phyloP scores from a whole-genome alignment of 2,113 vertebrate genomes.

The Ondatra zibethicus region DNA sequence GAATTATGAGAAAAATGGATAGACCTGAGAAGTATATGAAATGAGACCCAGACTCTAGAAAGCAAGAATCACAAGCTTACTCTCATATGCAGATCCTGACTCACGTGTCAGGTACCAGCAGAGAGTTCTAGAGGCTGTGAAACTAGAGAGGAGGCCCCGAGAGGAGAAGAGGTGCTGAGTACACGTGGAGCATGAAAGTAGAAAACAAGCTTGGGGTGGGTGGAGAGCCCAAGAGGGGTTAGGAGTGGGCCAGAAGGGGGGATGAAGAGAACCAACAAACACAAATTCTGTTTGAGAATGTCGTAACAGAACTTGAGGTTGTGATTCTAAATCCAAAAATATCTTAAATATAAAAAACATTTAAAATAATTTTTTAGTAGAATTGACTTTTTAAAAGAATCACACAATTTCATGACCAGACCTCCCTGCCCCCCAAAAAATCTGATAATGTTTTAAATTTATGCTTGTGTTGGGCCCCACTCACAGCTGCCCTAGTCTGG shows the following conservation, averaged over 20 bases:
- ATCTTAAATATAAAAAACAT: neutral
- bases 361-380: neutral
- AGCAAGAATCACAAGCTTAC: neutral
- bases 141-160: neutral
- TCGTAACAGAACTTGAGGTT: neutral
- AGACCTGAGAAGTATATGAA: neutral
- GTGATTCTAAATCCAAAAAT: neutral
- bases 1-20: neutral
- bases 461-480: neutral
- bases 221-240: neutral
- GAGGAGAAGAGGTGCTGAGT: neutral
- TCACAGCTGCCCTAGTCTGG: neutral
- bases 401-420: neutral
- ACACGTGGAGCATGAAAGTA: neutral
- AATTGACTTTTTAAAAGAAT: neutral
- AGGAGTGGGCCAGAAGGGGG: no score
- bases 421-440: neutral
- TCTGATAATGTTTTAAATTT: neutral
- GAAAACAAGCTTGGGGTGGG: neutral
- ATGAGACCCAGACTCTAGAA: neutral
- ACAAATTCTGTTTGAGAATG: neutral
- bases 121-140: neutral
- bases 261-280: neutral
- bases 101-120: neutral
- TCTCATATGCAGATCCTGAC: neutral